Base-by-base conservation (phyloP, 2,113 vertebrate species). In the Planiliza haematocheilus region DNA sequence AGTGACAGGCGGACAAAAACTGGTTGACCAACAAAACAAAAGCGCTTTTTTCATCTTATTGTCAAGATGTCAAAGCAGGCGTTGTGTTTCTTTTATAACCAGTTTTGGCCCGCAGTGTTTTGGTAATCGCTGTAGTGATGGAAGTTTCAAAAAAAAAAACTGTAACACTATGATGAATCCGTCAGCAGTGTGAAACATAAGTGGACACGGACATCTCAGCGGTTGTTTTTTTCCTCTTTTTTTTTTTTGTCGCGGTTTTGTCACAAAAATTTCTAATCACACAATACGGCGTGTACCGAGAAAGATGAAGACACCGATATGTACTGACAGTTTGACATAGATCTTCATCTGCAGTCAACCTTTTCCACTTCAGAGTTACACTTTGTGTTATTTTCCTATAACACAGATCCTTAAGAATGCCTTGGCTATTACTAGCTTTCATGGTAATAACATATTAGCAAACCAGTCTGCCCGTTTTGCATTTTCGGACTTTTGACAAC, bases 401-500 rank as follows among this genome's bases (percentile, higher is more conserved):
- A n/a, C 30, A 39, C 53, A 39, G 3, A 69, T 49, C 42, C 45
- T 45, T 17, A 45, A 36, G 70, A 59, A 46, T 34, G 52, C 18
- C 39, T 17, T 16, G 16, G 12, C 34, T 43, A 4, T 49, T 10
- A 38, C 43, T 10, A 34, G 12, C 61, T 56, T 67, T 30, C 3
- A 2, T 30, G 24, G 3, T 30, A 30, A 30, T 30, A 5, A 30
- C 24, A 30, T 30, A 30, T 5, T 30, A 5, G 24, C 5, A 5
- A 3, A 2, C 24, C 24, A 30, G n/a, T 30, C 24, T 5, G 24
- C 24, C 24, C 5, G 24, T 30, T 30, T 30, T 5, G 2, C 3
- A 30, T 30, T 30, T 30, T 30, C n/a, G n/a, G 24, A 30, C 24
- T 41, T 82, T 39, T 53, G 57, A 71, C 57, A 65, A 51, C 53